Evolutionary conservation across 2,113 vertebrate genomes (phyloP).

Genomic region (Ceuthmochares aereus): DNA sequence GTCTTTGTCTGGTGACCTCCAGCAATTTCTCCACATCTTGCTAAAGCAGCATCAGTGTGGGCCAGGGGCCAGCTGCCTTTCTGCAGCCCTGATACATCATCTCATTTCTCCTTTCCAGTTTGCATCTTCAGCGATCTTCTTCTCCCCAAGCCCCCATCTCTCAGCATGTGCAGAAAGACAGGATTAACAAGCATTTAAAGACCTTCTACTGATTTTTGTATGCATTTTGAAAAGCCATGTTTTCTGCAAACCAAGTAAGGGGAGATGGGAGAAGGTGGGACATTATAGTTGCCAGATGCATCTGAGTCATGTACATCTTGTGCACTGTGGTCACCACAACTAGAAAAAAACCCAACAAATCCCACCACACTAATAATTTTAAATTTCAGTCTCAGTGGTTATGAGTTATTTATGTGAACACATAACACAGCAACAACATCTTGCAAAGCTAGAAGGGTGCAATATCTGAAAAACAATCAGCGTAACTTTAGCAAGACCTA

Average conservation of each 20-base stretch:
- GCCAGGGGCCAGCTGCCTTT: not conserved
- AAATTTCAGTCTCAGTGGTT: not conserved
- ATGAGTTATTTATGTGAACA: not conserved
- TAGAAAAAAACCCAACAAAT: not conserved
- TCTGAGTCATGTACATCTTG: not conserved
- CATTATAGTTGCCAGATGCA: not conserved
- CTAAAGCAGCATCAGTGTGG: rapidly evolving
- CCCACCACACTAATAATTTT: not conserved
- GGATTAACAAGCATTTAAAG: not conserved
- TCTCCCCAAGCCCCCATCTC: not conserved
- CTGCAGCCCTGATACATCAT: not conserved
- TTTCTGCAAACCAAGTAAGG: not conserved
- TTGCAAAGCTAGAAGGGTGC: not conserved
- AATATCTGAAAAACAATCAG: constrained; percentile 20
- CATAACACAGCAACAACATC: not conserved
- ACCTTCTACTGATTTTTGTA: not conserved
- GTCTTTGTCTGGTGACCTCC: no score
- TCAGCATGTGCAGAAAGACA: not conserved
- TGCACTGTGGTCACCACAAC: not conserved
- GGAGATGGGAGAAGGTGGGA: not conserved
- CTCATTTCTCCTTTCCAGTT: not conserved
- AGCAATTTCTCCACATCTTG: not conserved
- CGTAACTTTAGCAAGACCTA: not conserved
- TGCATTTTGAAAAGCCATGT: not conserved
- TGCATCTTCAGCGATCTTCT: not conserved